Conservation (phyloP, 2,888 invertebrate genomes). For the Chouioia cunea region DNA sequence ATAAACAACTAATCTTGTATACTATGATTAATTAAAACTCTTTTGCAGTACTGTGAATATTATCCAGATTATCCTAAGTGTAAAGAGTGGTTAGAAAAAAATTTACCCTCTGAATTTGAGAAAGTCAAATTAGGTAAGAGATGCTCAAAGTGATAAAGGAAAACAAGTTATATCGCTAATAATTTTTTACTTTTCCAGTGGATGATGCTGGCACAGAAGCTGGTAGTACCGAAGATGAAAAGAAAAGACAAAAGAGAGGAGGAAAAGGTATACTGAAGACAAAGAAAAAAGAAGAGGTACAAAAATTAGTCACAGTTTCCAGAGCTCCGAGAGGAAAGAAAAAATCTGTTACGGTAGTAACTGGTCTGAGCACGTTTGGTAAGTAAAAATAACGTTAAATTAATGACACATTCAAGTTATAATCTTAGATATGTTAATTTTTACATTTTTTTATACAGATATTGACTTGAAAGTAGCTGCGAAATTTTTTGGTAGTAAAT, state of each 20-base stretch:
- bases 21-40: conserved; percentile 24
- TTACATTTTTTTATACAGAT: conserved; percentile 72
- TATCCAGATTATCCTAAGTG: conserved; percentile 98
- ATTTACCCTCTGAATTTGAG: conserved; percentile 93
- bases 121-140: conserved; percentile 81
- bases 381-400: conserved; percentile 74
- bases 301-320: conserved; percentile 86
- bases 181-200: conserved; percentile 12
- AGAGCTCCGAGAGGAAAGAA: conserved; percentile 96
- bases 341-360: conserved; percentile 98
- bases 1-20: not conserved
- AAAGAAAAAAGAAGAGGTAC: conserved; percentile 93
- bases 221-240: conserved; percentile 86
- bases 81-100: conserved; percentile 94
- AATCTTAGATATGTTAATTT: not conserved
- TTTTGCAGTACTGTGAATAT: conserved; percentile 92
- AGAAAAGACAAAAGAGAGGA: conserved; percentile 95
- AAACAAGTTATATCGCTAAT: not conserved
- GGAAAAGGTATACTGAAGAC: conserved; percentile 96
- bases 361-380: conserved; percentile 96
- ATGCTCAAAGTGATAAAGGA: no score
- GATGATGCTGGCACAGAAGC: conserved; percentile 41
- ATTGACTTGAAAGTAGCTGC: conserved; percentile 98
- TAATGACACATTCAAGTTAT: conserved; percentile 11
- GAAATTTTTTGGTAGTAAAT: conserved; percentile 97